Percentiles rank a stretch among this genome's conserved stretches.
These are phyloP conservation scores for Paramacrobiotus metropolitanus DNA, from an alignment of 1,140 invertebrate genomes.

Conservation along the genomic window DNA sequence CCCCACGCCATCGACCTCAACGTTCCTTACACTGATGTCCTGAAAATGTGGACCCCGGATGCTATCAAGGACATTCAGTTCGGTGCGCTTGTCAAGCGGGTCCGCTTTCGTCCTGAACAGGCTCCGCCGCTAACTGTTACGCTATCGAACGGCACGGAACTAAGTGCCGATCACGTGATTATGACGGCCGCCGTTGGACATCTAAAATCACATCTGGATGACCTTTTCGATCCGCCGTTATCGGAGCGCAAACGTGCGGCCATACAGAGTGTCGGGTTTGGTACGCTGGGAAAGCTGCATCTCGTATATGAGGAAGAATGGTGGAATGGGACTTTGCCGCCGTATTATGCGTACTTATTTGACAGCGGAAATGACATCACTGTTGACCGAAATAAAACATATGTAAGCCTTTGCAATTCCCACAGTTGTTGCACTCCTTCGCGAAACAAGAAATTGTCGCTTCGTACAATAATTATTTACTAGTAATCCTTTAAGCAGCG, in stretches of 20 bases:
- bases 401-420: neutral
- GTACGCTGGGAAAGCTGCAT: neutral
- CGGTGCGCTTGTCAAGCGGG: neutral
- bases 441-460: neutral
- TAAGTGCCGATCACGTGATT: neutral
- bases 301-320: neutral
- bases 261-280: neutral
- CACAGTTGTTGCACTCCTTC: neutral
- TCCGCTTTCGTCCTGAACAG: neutral
- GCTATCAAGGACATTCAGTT: neutral
- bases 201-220: neutral
- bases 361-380: neutral
- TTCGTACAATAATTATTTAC: neutral
- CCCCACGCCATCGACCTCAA: neutral
- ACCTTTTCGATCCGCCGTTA: neutral
- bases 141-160: no score
- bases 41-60: no score
- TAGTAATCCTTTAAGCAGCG: neutral
- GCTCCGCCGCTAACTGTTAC: neutral
- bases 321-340: neutral
- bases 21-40: neutral
- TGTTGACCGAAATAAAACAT: neutral
- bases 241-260: neutral
- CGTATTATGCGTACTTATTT: neutral
- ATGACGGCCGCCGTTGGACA: neutral